Percentiles rank a stretch among this genome's conserved stretches.
Conservation (phyloP, 2,797 vertebrate species). For the Heteromormyrus szaboi region DNA sequence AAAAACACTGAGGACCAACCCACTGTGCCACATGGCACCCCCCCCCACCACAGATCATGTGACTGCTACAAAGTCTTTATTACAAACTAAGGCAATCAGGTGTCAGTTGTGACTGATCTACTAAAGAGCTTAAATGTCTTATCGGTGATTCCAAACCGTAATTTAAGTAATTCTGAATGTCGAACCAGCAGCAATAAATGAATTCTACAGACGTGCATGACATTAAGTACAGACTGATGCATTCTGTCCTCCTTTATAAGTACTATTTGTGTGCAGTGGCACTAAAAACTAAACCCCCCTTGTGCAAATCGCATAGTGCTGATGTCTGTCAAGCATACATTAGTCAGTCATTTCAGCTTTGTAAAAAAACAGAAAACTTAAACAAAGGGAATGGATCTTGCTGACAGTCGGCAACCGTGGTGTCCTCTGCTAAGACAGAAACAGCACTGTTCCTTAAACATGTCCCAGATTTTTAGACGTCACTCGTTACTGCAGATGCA, state of each 20-base stretch:
- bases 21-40: background rate
- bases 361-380: background rate
- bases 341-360: background rate
- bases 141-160: background rate
- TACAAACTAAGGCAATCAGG: background rate
- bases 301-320: background rate
- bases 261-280: background rate
- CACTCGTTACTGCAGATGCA: background rate
- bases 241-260: background rate
- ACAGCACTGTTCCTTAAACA: background rate
- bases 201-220: background rate
- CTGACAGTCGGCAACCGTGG: background rate
- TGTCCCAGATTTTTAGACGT: background rate
- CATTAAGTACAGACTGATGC: background rate
- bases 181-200: background rate
- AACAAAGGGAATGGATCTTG: background rate
- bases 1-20: background rate
- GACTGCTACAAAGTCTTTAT: background rate
- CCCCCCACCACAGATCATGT: background rate
- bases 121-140: background rate
- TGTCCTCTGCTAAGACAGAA: background rate
- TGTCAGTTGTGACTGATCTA: background rate
- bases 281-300: background rate
- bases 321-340: background rate
- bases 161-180: background rate